These are phyloP conservation scores for Macrosteles quadrilineatus DNA, from an alignment of 1,140 invertebrate genomes.

Conservation along the genomic window DNA sequence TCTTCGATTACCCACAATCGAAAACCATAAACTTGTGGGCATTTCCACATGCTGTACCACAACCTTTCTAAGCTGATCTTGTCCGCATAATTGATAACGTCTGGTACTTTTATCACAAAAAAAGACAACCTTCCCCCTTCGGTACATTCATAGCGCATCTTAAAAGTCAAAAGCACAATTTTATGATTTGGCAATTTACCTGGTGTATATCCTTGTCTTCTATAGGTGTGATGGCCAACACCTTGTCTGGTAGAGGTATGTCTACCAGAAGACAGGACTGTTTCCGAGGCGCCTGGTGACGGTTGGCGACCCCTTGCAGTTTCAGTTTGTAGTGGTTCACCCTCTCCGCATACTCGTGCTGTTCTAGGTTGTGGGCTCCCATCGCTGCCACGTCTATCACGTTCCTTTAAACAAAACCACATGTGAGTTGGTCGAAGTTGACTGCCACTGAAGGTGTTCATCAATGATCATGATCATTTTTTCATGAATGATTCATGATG, in stretches of 20 bases:
- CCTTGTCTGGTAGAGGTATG: conserved; percentile 60
- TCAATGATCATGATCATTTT: too few relatives aligned
- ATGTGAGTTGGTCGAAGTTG: conserved; percentile 37
- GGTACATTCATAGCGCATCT: too few relatives aligned
- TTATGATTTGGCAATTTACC: conserved; percentile 56
- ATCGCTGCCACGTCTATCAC: conserved; percentile 82
- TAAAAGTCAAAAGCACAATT: too few relatives aligned
- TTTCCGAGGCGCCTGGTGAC: conserved; percentile 45
- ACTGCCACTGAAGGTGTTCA: conserved; percentile 25
- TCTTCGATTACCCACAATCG: too few relatives aligned
- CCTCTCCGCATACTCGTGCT: conserved; percentile 77
- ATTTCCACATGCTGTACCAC: too few relatives aligned
- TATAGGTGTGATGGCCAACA: conserved; percentile 57
- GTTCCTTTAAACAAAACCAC: conserved; percentile 59
- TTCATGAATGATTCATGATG: too few relatives aligned
- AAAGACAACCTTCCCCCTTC: too few relatives aligned
- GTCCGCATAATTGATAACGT: background rate
- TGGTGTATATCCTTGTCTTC: conserved; percentile 55
- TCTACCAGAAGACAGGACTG: conserved; percentile 56
- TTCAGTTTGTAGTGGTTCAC: conserved; percentile 66
- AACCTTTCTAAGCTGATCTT: background rate
- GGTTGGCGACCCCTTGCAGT: conserved; percentile 54
- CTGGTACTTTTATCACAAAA: too few relatives aligned
- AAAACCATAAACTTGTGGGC: too few relatives aligned
- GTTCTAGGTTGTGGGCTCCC: conserved; percentile 75